Evolutionary conservation across 2,797 vertebrate genomes (phyloP).

Genomic region (Sebastes oblongus): DNA sequence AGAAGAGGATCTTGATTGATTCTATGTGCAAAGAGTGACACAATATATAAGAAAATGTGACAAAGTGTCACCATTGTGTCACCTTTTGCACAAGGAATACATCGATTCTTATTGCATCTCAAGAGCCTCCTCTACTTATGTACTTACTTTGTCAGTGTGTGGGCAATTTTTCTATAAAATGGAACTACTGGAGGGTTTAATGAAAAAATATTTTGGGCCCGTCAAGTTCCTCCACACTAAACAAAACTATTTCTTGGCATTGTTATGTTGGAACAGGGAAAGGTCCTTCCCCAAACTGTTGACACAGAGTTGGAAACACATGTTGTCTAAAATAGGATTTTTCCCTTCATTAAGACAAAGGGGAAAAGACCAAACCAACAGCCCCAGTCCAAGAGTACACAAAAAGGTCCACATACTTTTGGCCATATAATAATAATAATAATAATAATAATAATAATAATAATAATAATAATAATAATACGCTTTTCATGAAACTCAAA

Average conservation of each 20-base stretch:
- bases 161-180: background rate
- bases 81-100: background rate
- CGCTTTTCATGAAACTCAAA: no score
- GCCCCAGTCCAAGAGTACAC: background rate
- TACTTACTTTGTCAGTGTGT: background rate
- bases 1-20: background rate
- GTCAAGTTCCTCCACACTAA: background rate
- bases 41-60: background rate
- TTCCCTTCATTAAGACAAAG: background rate
- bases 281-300: no score
- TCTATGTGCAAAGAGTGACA: background rate
- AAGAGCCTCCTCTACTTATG: background rate
- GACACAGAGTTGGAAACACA: background rate
- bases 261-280: no score
- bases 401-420: background rate
- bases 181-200: background rate
- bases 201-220: background rate
- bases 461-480: no score
- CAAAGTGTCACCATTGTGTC: background rate
- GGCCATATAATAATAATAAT: no score
- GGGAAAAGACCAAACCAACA: background rate
- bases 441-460: no score
- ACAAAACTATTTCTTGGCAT: background rate
- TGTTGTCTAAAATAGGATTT: background rate
- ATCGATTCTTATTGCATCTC: background rate